Conservation (phyloP, 2,888 invertebrate genomes). For the Bellardia pandia region DNA sequence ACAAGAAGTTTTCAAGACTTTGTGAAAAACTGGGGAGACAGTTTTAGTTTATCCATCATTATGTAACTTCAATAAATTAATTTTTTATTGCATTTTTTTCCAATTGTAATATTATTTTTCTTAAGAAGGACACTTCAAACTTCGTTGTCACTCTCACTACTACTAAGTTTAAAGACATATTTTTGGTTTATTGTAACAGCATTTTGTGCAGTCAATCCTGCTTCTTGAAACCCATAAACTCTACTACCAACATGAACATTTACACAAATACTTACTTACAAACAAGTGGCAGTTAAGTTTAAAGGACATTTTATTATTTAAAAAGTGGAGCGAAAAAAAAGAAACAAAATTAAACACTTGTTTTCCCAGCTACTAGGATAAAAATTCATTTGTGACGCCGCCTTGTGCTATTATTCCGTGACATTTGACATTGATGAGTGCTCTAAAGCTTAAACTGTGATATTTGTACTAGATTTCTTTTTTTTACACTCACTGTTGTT, state of each 20-base stretch:
- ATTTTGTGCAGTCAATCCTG: slow-evolving; percentile 19
- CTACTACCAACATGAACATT: background rate
- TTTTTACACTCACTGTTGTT: background rate
- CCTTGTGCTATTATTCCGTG: slow-evolving; percentile 76
- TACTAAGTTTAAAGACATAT: background rate
- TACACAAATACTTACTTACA: background rate
- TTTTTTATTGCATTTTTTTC: no score
- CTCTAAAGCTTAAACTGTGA: slow-evolving; percentile 67
- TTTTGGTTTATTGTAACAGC: background rate
- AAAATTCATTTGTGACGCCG: slow-evolving; percentile 74
- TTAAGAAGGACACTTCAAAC: background rate
- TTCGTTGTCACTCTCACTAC: background rate
- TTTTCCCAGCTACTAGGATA: slow-evolving; percentile 57
- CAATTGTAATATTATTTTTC: no score
- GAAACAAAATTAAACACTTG: slow-evolving; percentile 62
- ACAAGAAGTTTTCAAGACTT: background rate
- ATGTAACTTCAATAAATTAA: background rate
- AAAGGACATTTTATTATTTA: slow-evolving; percentile 68
- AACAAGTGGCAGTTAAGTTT: slow-evolving; percentile 70
- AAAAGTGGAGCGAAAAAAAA: slow-evolving; percentile 36
- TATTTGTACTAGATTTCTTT: slow-evolving; percentile 33
- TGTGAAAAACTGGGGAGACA: background rate
- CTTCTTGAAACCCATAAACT: slow-evolving; percentile 50
- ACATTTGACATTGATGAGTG: slow-evolving; percentile 77
- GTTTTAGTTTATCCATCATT: background rate